These are phyloP conservation scores for Pygmarrhopalites habei DNA, from an alignment of 1,140 invertebrate species.

Conservation along the genomic window DNA sequence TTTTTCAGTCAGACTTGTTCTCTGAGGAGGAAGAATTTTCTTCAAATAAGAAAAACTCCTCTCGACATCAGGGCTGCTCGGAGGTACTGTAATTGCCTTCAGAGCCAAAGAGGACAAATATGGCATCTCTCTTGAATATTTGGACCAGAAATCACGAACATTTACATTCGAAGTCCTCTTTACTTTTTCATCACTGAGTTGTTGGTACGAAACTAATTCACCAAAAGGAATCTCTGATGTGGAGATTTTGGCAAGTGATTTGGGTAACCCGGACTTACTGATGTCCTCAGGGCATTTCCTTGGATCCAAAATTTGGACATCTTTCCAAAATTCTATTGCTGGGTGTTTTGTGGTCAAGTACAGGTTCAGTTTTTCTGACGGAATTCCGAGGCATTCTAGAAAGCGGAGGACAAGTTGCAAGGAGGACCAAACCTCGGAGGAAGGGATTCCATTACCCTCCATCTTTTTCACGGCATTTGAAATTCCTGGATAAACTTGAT, in stretches of 20 bases:
- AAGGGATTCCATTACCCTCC: background rate
- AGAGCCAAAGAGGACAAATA: background rate
- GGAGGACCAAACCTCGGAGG: background rate
- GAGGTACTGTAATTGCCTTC: background rate
- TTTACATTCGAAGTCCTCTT: background rate
- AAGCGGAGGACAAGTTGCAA: background rate
- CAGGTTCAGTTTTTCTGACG: background rate
- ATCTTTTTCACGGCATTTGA: background rate
- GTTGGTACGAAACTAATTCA: background rate
- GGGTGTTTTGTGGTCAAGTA: background rate
- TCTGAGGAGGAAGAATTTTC: background rate
- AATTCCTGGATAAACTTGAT: constrained; percentile 1
- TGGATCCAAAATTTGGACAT: background rate
- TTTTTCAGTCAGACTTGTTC: background rate
- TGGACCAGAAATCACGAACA: background rate
- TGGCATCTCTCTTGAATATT: background rate
- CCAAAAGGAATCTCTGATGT: background rate
- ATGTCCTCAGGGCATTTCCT: constrained; percentile 5
- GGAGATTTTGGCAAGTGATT: background rate
- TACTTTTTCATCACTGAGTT: background rate
- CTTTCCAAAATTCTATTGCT: constrained; percentile 14
- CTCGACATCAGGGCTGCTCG: background rate
- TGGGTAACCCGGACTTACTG: background rate
- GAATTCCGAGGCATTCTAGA: background rate
- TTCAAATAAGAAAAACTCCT: no score